phyloP scores from a whole-genome alignment of 1,140 invertebrate species.

The Cotesia vestalis region DNA sequence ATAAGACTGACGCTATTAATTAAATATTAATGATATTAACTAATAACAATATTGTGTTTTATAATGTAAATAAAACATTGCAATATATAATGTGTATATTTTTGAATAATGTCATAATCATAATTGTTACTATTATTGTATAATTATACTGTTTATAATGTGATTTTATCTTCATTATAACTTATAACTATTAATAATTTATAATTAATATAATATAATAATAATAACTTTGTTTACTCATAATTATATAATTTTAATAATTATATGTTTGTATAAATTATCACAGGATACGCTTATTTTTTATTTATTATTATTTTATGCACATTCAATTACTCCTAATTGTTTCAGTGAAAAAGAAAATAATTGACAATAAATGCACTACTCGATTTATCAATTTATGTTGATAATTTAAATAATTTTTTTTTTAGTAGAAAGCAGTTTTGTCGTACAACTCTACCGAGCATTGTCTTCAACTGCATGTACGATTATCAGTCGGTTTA shows the following conservation, averaged over 20 bases:
- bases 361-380: neutral
- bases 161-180: neutral
- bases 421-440: too few relatives aligned
- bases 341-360: neutral
- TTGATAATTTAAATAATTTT: neutral
- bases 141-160: conserved; percentile 2
- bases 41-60: too few relatives aligned
- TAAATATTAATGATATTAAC: too few relatives aligned
- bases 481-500: neutral
- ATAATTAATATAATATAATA: too few relatives aligned
- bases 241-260: conserved; percentile 22
- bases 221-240: neutral
- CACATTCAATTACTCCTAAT: conserved; percentile 5
- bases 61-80: too few relatives aligned
- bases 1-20: neutral
- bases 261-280: conserved; percentile 40
- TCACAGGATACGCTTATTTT: conserved; percentile 45
- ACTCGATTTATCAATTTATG: neutral
- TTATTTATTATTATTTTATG: conserved; percentile 6
- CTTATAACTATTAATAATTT: too few relatives aligned
- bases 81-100: conserved; percentile 18
- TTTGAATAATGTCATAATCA: conserved; percentile 31
- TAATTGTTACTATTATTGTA: neutral
- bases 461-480: neutral
- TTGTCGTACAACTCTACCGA: neutral